Percentiles rank a stretch among this genome's conserved stretches.
phyloP scores from a whole-genome alignment of 2,888 invertebrate genomes.

The Tryphoninae sp. region DNA sequence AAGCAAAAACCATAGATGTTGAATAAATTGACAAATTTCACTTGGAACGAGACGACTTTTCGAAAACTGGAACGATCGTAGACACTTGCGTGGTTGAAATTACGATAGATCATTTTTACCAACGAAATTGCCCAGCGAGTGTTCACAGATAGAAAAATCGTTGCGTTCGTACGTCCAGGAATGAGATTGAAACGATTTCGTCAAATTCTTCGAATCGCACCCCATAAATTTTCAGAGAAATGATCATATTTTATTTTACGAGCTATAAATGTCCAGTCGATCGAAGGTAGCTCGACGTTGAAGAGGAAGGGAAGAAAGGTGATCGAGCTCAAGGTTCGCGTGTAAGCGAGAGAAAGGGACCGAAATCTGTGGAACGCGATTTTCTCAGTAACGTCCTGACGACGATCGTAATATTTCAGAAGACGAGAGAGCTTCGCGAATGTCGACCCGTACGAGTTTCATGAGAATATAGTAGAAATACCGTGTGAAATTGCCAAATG shows the following conservation, averaged over 20 bases:
- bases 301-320: not conserved
- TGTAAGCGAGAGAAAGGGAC: not conserved
- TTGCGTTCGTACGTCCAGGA: not conserved
- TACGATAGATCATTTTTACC: conserved; percentile 24
- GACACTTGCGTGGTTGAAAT: not conserved
- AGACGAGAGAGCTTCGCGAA: not conserved
- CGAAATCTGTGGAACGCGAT: not conserved
- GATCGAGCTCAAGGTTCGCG: conserved; percentile 28
- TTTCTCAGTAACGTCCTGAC: not conserved
- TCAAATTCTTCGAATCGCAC: conserved; percentile 13
- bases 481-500: not conserved
- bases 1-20: not conserved
- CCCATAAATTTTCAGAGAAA: conserved; percentile 38
- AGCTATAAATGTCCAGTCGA: conserved; percentile 30
- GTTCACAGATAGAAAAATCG: conserved; percentile 26
- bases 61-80: not conserved
- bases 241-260: conserved; percentile 48
- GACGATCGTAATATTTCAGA: conserved; percentile 4
- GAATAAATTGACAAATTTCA: too few relatives aligned
- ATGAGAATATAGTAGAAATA: not conserved
- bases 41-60: not conserved
- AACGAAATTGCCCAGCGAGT: not conserved
- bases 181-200: conserved; percentile 34
- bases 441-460: conserved; percentile 6
- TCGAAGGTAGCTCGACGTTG: not conserved